Percentiles rank a stretch among this genome's conserved stretches.
Conservation (phyloP, 2,113 vertebrate genomes). For the Tyto alba region DNA sequence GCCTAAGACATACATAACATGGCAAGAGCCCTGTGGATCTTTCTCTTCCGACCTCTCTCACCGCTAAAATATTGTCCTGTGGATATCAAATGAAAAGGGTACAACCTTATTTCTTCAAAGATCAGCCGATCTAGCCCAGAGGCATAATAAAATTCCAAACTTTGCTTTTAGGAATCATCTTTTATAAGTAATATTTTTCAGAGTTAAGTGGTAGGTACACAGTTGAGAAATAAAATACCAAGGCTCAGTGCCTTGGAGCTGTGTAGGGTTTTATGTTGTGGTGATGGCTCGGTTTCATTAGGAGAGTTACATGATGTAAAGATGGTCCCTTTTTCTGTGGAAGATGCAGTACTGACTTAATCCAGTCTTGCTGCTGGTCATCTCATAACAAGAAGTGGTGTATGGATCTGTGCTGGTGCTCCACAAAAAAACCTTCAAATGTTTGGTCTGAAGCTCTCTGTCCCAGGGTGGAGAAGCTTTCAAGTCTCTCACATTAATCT, state of each 20-base stretch:
- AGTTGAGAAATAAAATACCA: slow-evolving; percentile 51
- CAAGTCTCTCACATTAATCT: fast-evolving
- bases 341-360: neutral
- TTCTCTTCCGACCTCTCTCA: slow-evolving; percentile 77
- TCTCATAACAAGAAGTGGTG: neutral
- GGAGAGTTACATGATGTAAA: neutral
- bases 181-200: slow-evolving; percentile 91
- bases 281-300: neutral
- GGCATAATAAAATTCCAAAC: slow-evolving; percentile 93
- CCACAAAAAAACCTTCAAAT: neutral
- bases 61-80: slow-evolving; percentile 86
- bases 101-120: slow-evolving; percentile 93
- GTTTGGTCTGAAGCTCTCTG: neutral
- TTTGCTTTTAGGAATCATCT: slow-evolving; percentile 88
- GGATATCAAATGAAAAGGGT: slow-evolving; percentile 92
- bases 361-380: neutral
- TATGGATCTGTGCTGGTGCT: neutral
- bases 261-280: neutral
- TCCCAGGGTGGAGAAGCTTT: neutral
- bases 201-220: slow-evolving; percentile 82
- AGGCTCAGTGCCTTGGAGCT: neutral
- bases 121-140: slow-evolving; percentile 86
- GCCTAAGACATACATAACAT: slow-evolving; percentile 70
- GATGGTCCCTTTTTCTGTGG: neutral
- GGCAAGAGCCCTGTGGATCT: slow-evolving; percentile 65